phyloP scores from a whole-genome alignment of 2,113 vertebrate genomes.

The Salvelinus sp. region DNA sequence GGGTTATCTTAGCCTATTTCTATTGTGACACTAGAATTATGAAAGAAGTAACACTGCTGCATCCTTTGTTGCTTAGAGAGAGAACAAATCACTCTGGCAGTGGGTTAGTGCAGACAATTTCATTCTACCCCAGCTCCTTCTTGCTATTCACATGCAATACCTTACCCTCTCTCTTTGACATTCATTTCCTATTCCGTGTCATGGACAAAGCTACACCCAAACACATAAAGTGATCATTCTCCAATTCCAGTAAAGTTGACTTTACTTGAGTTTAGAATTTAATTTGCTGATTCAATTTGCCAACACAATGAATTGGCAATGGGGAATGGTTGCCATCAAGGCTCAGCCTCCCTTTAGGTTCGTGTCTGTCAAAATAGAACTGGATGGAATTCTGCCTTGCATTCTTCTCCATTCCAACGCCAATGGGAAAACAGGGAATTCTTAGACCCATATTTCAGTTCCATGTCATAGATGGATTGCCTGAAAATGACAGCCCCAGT shows the following conservation, averaged over 20 bases:
- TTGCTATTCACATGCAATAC: too few relatives aligned
- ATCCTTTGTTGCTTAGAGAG: conserved; percentile 51
- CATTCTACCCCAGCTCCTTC: conserved; percentile 38
- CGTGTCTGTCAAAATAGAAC: conserved; percentile 52
- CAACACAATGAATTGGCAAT: conserved; percentile 52
- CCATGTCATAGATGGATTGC: conserved; percentile 57
- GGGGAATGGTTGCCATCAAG: conserved; percentile 58
- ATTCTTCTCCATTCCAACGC: conserved; percentile 21
- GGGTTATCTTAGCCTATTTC: conserved; percentile 55
- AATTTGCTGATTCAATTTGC: conserved; percentile 59
- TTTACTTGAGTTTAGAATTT: conserved; percentile 68
- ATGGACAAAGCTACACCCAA: conserved; percentile 51
- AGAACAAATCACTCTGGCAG: conserved; percentile 33
- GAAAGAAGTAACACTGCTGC: conserved; percentile 42
- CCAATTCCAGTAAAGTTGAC: conserved; percentile 56
- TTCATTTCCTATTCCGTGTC: conserved; percentile 47
- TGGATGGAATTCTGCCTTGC: conserved; percentile 43
- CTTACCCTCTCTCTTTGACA: conserved; percentile 22
- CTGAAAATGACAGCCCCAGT: conserved; percentile 55
- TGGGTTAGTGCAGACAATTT: conserved; percentile 52
- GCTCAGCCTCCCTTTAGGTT: conserved; percentile 59
- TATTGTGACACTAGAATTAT: conserved; percentile 54
- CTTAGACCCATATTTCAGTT: conserved; percentile 41
- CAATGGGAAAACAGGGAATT: conserved; percentile 28
- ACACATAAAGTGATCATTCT: conserved; percentile 38